Percentiles rank a stretch among this genome's conserved stretches.
phyloP scores from a whole-genome alignment of 2,797 vertebrate genomes.

The Etheostoma nigrum region DNA sequence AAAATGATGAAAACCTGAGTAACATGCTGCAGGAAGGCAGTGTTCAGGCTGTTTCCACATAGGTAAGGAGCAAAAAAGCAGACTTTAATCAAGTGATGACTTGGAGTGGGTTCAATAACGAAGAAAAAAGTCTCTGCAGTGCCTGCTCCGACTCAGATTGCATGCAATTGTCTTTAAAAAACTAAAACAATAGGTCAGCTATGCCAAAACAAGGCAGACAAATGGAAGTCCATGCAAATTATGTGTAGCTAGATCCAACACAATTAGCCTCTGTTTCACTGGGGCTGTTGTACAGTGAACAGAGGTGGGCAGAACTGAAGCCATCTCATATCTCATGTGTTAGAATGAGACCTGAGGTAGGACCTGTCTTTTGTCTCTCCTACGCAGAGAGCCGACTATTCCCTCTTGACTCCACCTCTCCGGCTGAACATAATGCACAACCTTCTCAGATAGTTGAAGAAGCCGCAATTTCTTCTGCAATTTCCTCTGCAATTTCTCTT shows the following conservation, averaged over 20 bases:
- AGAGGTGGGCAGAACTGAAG: constrained; percentile 47
- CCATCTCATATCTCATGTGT: constrained; percentile 45
- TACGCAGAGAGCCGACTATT: constrained; percentile 58
- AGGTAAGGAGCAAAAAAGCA: constrained; percentile 49
- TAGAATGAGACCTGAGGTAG: constrained; percentile 50
- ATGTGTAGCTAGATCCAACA: constrained; percentile 46
- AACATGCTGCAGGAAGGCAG: constrained; percentile 59
- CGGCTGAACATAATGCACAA: constrained; percentile 45
- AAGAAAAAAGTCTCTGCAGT: background rate
- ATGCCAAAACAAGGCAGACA: constrained; percentile 20
- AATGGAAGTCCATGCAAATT: constrained; percentile 34
- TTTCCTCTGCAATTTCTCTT: constrained; percentile 48
- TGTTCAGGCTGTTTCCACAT: constrained; percentile 65
- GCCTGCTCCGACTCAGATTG: constrained; percentile 33
- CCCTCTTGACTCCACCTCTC: constrained; percentile 55
- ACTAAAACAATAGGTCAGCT: constrained; percentile 10
- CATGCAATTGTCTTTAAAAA: constrained; percentile 46
- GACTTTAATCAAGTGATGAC: constrained; percentile 51
- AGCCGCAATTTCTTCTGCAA: constrained; percentile 29
- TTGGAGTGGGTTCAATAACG: constrained; percentile 29
- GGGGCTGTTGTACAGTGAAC: no score
- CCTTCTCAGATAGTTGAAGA: constrained; percentile 49
- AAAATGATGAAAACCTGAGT: constrained; percentile 78
- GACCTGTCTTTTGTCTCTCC: constrained; percentile 66
- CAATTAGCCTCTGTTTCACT: constrained; percentile 59